These are phyloP conservation scores for Lacerta bilineata DNA, from an alignment of 2,797 vertebrate species.

Conservation along the genomic window DNA sequence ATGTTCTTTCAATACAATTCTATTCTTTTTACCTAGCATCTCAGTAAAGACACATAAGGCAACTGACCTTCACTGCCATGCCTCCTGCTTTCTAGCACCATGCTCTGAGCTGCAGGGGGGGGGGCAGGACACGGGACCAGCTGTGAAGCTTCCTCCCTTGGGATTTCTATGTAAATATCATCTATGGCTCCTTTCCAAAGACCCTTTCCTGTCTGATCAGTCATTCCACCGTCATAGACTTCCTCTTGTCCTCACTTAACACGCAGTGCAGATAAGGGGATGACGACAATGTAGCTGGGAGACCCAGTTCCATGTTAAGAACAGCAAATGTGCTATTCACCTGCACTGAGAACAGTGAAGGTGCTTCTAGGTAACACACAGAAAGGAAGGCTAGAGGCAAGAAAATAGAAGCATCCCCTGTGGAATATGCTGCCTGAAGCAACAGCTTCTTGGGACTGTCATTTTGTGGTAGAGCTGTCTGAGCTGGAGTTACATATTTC, in stretches of 20 bases:
- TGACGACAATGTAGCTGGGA: background rate
- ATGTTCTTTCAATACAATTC: background rate
- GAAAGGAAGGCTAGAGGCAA: background rate
- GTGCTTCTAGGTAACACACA: background rate
- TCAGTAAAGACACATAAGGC: background rate
- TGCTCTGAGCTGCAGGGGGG: background rate
- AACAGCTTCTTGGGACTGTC: background rate
- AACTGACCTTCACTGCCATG: background rate
- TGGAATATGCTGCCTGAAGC: background rate
- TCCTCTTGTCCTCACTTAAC: conserved; percentile 26
- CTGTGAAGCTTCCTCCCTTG: background rate
- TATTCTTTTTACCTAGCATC: background rate
- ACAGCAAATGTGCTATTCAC: background rate
- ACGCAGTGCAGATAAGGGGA: background rate
- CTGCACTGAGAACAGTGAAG: background rate
- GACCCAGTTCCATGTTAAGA: background rate
- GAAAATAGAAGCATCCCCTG: background rate
- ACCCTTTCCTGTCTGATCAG: conserved; percentile 35
- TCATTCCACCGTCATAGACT: background rate
- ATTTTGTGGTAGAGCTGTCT: background rate
- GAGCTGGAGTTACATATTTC: background rate
- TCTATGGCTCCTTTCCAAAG: conserved; percentile 24
- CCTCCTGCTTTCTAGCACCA: background rate
- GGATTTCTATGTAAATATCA: conserved; percentile 15
- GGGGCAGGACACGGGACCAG: background rate